Percentiles rank a stretch among this genome's conserved stretches.
phyloP scores from a whole-genome alignment of 30 jellyfish, hydroid and myxozoan genomes.

The Sanderia malayensis region DNA sequence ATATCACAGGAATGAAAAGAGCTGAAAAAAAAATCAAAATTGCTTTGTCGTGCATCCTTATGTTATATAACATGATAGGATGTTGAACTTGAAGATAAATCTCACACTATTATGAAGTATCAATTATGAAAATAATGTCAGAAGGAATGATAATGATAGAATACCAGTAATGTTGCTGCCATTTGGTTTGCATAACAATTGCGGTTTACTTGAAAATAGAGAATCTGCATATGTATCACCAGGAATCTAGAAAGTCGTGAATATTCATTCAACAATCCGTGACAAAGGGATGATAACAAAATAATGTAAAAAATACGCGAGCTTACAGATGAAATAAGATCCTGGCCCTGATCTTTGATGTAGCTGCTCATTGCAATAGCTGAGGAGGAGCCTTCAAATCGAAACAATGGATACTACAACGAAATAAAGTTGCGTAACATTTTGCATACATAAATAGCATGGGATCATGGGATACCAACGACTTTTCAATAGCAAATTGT shows the following conservation, averaged over 20 bases:
- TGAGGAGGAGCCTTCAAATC: conserved; percentile 97
- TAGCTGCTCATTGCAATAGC: conserved; percentile 98
- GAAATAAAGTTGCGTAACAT: neutral
- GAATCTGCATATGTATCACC: conserved; percentile 98
- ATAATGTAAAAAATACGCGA: too few relatives aligned
- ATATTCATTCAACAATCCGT: too few relatives aligned
- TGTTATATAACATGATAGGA: neutral
- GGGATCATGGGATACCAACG: too few relatives aligned
- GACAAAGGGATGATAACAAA: too few relatives aligned
- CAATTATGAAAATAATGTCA: too few relatives aligned
- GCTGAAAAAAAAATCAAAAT: conserved; percentile 19
- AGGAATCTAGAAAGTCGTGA: conserved; percentile 75
- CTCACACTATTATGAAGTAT: too few relatives aligned
- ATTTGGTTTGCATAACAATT: conserved; percentile 81
- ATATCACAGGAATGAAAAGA: conserved; percentile 85
- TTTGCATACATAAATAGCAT: too few relatives aligned
- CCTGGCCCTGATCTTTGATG: conserved; percentile 93
- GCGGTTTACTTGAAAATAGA: conserved; percentile 87
- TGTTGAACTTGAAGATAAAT: too few relatives aligned
- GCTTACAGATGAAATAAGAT: conserved; percentile 81
- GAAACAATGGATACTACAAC: conserved; percentile 74
- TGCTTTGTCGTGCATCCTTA: neutral
- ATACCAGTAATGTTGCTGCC: conserved; percentile 83
- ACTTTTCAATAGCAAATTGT: too few relatives aligned
- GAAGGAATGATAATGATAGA: too few relatives aligned